phyloP scores from a whole-genome alignment of 2,888 invertebrate species.

The Therioaphis trifolii region DNA sequence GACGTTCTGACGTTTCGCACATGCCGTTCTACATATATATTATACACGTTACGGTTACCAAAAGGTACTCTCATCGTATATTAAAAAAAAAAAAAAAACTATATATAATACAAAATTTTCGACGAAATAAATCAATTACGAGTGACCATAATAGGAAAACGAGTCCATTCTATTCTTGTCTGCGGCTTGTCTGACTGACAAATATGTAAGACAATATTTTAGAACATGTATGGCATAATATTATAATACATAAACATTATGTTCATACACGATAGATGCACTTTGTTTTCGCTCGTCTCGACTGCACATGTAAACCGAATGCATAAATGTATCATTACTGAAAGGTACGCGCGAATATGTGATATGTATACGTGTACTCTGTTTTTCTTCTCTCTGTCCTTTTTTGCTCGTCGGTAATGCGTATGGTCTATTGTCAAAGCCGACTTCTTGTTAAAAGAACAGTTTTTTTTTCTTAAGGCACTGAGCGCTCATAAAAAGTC shows the following conservation, averaged over 20 bases:
- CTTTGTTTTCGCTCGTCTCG: neutral
- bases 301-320: neutral
- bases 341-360: neutral
- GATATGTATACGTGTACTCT: neutral
- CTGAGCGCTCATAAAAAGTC: conserved; percentile 20
- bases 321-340: neutral
- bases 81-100: too few relatives aligned
- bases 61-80: too few relatives aligned
- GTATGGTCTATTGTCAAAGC: conserved; percentile 25
- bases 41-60: too few relatives aligned
- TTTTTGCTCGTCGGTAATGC: neutral
- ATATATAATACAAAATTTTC: neutral
- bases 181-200: conserved; percentile 4
- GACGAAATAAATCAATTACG: conserved; percentile 13
- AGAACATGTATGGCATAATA: neutral
- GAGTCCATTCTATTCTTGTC: conserved; percentile 48
- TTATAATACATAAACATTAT: too few relatives aligned
- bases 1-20: neutral
- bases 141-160: conserved; percentile 30
- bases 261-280: neutral
- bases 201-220: neutral
- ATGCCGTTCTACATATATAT: too few relatives aligned
- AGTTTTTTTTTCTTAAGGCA: conserved; percentile 14
- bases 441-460: conserved; percentile 18
- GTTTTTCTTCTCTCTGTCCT: neutral